Conservation (phyloP, 2,888 invertebrate genomes). For the Andrena chrysosceles region DNA sequence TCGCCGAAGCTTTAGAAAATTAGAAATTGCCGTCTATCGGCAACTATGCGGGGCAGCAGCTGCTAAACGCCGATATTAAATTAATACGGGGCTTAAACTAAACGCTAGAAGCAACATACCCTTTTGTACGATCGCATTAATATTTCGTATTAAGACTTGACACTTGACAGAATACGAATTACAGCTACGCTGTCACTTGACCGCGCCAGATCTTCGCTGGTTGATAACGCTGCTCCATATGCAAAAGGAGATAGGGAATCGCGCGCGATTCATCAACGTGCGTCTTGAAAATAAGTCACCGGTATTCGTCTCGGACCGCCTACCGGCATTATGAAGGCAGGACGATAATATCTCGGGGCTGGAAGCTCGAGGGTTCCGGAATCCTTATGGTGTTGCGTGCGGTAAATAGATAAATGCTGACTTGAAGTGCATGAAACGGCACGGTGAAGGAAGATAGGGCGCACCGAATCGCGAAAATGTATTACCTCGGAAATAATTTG, state of each 20-base stretch:
- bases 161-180: not conserved
- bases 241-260: slow-evolving; percentile 11
- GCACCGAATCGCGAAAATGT: slow-evolving; percentile 61
- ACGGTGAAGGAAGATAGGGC: slow-evolving; percentile 39
- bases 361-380: slow-evolving; percentile 20
- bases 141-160: not conserved
- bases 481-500: slow-evolving; percentile 65
- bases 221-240: too few relatives aligned
- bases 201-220: too few relatives aligned
- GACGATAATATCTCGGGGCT: slow-evolving; percentile 44
- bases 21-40: slow-evolving; percentile 50
- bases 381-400: slow-evolving; percentile 54
- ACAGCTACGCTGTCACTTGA: not conserved
- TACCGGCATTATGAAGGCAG: slow-evolving; percentile 41
- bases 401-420: slow-evolving; percentile 61
- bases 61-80: slow-evolving; percentile 23
- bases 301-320: slow-evolving; percentile 32
- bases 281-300: slow-evolving; percentile 48
- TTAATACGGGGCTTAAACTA: not conserved
- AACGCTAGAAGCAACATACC: not conserved
- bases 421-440: slow-evolving; percentile 59
- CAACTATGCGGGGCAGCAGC: slow-evolving; percentile 33
- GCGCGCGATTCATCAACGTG: slow-evolving; percentile 11
- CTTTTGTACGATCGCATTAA: not conserved
- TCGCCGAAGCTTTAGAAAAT: slow-evolving; percentile 34